A percentile compares a stretch with the other conserved stretches of the same genome.
These are phyloP conservation scores for Trialeurodes vaporariorum DNA, from an alignment of 1,140 invertebrate genomes.

Conservation along the genomic window DNA sequence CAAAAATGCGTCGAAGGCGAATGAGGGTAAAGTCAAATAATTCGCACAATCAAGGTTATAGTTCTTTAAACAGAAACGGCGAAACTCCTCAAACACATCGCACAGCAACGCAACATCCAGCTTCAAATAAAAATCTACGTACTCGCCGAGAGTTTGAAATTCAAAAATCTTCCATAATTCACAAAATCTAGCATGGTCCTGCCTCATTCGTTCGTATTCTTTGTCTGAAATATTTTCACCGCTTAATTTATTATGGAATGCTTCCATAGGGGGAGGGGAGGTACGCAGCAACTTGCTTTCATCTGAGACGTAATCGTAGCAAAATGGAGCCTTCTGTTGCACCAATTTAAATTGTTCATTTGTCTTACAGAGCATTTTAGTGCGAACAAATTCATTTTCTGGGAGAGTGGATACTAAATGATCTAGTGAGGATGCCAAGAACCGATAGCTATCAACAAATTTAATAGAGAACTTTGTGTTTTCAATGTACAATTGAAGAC, in stretches of 20 bases:
- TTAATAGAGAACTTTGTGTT: too few relatives aligned
- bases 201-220: neutral
- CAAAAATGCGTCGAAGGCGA: neutral
- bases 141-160: slow-evolving; percentile 2
- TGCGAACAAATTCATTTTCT: too few relatives aligned
- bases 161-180: slow-evolving; percentile 5
- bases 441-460: too few relatives aligned
- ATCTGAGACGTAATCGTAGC: neutral
- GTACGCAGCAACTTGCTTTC: neutral
- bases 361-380: too few relatives aligned
- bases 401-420: too few relatives aligned
- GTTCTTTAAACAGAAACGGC: neutral
- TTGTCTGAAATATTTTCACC: neutral
- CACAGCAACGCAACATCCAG: neutral
- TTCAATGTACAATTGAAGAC: too few relatives aligned
- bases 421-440: too few relatives aligned
- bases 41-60: slow-evolving; percentile 6
- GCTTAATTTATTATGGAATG: neutral
- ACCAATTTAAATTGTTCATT: neutral
- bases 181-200: too few relatives aligned
- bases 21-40: neutral
- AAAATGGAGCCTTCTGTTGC: neutral
- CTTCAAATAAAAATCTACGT: slow-evolving; percentile 7
- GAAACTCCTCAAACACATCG: slow-evolving; percentile 8
- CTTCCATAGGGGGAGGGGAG: neutral